These are phyloP conservation scores for Leucopsar rothschildi DNA, from an alignment of 2,113 vertebrate species.

Conservation along the genomic window DNA sequence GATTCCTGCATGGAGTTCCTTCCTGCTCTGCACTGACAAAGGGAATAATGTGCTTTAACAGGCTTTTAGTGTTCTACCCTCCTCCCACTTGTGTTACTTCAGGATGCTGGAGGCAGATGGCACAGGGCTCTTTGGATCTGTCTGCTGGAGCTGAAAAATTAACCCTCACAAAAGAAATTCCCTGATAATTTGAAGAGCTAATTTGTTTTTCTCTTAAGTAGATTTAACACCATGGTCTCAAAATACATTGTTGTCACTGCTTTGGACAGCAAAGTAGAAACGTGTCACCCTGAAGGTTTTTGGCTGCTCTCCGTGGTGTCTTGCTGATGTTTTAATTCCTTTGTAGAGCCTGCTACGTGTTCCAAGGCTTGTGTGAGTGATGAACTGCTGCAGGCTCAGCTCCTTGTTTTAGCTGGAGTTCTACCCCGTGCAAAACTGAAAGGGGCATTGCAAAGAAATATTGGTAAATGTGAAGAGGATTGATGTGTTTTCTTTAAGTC, in stretches of 20 bases:
- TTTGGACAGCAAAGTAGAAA: not conserved
- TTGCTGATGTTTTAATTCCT: conserved; percentile 5
- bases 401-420: not conserved
- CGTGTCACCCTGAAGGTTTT: not conserved
- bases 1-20: not conserved
- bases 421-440: not conserved
- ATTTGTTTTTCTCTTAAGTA: not conserved
- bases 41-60: conserved; percentile 13
- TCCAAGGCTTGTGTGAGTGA: not conserved
- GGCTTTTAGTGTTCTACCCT: conserved; percentile 41
- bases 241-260: not conserved
- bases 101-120: conserved; percentile 48
- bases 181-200: not conserved
- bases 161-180: not conserved
- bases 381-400: not conserved
- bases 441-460: not conserved
- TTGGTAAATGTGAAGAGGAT: not conserved
- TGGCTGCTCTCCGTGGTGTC: not conserved
- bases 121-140: not conserved
- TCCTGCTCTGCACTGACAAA: conserved; percentile 11
- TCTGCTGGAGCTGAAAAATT: not conserved
- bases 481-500: not conserved
- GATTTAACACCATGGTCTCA: not conserved
- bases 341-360: not conserved
- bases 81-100: conserved; percentile 57